These are phyloP conservation scores for Papilio demoleus DNA, from an alignment of 2,888 invertebrate genomes.

Conservation along the genomic window DNA sequence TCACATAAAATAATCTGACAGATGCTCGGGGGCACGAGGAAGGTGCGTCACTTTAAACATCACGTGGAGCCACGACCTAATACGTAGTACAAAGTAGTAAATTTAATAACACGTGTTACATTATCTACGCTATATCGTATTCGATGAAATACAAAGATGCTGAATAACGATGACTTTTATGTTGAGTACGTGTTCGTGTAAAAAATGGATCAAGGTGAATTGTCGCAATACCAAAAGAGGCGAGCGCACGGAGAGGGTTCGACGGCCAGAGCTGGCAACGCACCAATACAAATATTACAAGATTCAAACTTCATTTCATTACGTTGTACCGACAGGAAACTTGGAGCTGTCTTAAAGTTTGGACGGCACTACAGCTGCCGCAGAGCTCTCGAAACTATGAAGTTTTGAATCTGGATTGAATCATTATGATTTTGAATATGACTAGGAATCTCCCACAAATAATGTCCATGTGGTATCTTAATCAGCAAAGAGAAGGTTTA, in stretches of 20 bases:
- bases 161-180: conserved; percentile 11
- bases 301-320: background rate
- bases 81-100: conserved; percentile 9
- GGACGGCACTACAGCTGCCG: background rate
- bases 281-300: background rate
- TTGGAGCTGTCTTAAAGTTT: background rate
- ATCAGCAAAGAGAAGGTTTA: background rate
- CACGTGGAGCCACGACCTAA: background rate
- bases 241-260: conserved; percentile 14
- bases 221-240: conserved; percentile 7
- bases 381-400: too few relatives aligned
- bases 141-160: background rate
- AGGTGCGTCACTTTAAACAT: background rate
- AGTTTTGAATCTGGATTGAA: too few relatives aligned
- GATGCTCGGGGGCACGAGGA: background rate
- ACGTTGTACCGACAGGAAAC: too few relatives aligned
- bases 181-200: background rate
- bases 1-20: too few relatives aligned
- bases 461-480: too few relatives aligned
- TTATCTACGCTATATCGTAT: background rate
- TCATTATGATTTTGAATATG: too few relatives aligned
- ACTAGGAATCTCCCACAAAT: too few relatives aligned
- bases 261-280: conserved; percentile 27
- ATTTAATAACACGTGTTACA: background rate
- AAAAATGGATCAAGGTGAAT: conserved; percentile 18